Evolutionary conservation across 2,113 vertebrate genomes (phyloP), one percentile per base, ranked within the genome.

Genomic region (Theropithecus gelada): DNA sequence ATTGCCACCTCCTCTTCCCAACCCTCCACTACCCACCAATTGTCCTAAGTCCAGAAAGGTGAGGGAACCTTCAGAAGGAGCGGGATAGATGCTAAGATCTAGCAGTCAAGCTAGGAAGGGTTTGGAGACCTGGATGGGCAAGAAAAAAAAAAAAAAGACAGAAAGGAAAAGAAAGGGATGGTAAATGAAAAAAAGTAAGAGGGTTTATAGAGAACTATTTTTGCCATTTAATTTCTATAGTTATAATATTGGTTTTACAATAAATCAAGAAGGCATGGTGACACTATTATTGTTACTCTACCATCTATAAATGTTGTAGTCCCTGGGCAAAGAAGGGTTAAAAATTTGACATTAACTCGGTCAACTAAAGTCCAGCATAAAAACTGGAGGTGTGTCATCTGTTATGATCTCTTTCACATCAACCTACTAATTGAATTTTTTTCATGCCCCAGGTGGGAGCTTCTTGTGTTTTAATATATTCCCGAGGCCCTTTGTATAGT

Each of bases 391-490:
- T 85, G 30, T 83, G 52, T 76, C 81, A 66, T 78, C 52, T 79
- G 40, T 57, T 73, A 50, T 12, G 52, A 85, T 55, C 64, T 91
- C 78, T 93, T 88, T 80, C 83, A 86, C 25, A 64, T 75, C 89
- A 76, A 92, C 20, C 64, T 88, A 30, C 30, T 64, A 84, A 70
- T 27, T 81, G 93, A 90, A 14, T 23, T 55, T 80, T 88, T 59
- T 80, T 55, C 61, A 43, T 13, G 35, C 83, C 70, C 86, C 64
- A 80, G 61, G 38, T 81, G 70, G 81, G 38, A 57, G 14, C 86
- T 84, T 57, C 72, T 88, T 91, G 66, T 95, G 10, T 85, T 92
- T 94, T 82, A 81, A 76, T 89, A 61, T 84, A 88, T 43, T 43
- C 17, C 32, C n/a, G 22, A 55, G 50, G 48, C 30, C 43, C 35